phyloP scores from a whole-genome alignment of 1,140 invertebrate species.

The Nixonia krombeini region DNA sequence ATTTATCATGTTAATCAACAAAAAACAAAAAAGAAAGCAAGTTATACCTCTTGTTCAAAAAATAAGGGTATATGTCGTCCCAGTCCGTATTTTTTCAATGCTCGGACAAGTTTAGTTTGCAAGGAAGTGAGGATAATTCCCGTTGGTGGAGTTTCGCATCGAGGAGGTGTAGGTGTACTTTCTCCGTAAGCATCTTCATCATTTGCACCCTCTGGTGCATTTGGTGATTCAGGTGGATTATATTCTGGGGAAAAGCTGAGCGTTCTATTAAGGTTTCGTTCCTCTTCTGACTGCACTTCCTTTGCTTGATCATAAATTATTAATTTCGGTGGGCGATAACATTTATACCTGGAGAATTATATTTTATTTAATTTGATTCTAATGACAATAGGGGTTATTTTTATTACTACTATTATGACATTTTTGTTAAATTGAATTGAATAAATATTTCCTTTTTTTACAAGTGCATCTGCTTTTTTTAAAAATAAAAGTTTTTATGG shows the following conservation, averaged over 20 bases:
- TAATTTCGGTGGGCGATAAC: slow-evolving; percentile 50
- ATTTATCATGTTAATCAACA: no score
- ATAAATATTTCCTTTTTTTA: no score
- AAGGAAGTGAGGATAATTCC: slow-evolving; percentile 51
- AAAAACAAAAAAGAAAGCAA: no score
- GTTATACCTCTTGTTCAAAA: slow-evolving; percentile 63
- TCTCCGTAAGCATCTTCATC: slow-evolving; percentile 61
- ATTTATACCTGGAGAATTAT: slow-evolving; percentile 41
- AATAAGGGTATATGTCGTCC: slow-evolving; percentile 55
- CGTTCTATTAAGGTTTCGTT: slow-evolving; percentile 42
- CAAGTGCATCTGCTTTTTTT: no score
- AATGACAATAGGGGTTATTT: background rate
- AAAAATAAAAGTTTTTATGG: no score
- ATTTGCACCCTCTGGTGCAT: slow-evolving; percentile 52
- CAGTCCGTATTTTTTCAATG: slow-evolving; percentile 55
- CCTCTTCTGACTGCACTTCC: background rate
- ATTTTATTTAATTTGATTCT: no score
- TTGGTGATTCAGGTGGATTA: slow-evolving; percentile 55
- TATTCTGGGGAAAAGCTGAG: slow-evolving; percentile 57
- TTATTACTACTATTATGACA: background rate
- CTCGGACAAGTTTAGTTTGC: slow-evolving; percentile 50
- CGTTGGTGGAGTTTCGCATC: slow-evolving; percentile 56
- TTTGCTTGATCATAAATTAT: slow-evolving; percentile 15
- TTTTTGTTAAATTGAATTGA: background rate
- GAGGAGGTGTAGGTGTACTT: slow-evolving; percentile 61